Conservation (phyloP, 2,113 vertebrate species). For the Larimichthys polyactis region DNA sequence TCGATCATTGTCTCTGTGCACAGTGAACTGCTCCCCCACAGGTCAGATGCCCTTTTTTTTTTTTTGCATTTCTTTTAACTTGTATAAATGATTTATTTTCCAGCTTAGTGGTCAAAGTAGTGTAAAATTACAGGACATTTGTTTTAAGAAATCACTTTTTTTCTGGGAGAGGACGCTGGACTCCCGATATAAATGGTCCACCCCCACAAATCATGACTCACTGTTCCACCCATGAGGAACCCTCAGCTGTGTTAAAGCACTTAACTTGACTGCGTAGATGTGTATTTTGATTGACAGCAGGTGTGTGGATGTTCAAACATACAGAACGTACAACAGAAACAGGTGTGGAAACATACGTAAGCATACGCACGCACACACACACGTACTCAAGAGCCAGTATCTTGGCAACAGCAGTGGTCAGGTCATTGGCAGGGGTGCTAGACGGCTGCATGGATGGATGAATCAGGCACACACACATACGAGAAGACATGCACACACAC, state of each 20-base stretch:
- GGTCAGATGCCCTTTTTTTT: constrained; percentile 60
- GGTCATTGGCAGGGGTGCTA: constrained; percentile 73
- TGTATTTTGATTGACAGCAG: constrained; percentile 22
- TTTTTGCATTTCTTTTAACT: constrained; percentile 45
- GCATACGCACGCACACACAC: constrained; percentile 28
- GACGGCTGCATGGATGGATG: constrained; percentile 66
- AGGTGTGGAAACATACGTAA: constrained; percentile 1
- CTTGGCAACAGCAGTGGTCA: constrained; percentile 70
- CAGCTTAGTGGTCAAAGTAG: constrained; percentile 16
- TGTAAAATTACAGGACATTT: constrained; percentile 6
- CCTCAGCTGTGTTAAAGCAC: constrained; percentile 4
- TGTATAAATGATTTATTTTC: constrained; percentile 54
- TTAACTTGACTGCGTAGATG: constrained; percentile 34
- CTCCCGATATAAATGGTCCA: constrained; percentile 35
- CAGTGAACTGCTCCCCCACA: constrained; percentile 60
- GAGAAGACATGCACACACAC: constrained; percentile 31
- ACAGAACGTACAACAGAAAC: constrained; percentile 12
- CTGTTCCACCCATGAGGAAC: background rate
- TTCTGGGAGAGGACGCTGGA: constrained; percentile 13
- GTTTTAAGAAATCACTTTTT: background rate
- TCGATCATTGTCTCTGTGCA: constrained; percentile 27
- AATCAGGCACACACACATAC: constrained; percentile 16
- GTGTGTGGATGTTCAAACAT: constrained; percentile 27
- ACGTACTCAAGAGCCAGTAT: constrained; percentile 37
- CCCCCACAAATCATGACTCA: constrained; percentile 58